Evolutionary conservation across 1,140 invertebrate species (phyloP).

Genomic region (Tenebrio molitor): DNA sequence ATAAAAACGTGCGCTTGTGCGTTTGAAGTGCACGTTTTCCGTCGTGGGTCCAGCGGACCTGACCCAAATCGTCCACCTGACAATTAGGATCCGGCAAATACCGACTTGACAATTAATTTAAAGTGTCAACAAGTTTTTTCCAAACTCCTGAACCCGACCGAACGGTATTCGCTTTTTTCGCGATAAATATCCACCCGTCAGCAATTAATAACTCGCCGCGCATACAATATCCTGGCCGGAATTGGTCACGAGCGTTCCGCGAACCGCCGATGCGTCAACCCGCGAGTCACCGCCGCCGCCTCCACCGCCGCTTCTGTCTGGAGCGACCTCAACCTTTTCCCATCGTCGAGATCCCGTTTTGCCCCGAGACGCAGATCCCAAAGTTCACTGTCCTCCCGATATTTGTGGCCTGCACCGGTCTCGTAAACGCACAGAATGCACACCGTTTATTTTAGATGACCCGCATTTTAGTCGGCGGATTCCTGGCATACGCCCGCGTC

Average conservation of each 20-base stretch:
- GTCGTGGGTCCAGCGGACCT: too few species aligned
- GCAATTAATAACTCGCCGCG: too few species aligned
- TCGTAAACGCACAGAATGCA: conserved; percentile 30
- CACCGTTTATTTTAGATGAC: conserved; percentile 35
- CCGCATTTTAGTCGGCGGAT: conserved; percentile 34
- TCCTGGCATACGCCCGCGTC: background rate
- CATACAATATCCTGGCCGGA: background rate
- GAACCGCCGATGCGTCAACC: background rate
- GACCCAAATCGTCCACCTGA: too few species aligned
- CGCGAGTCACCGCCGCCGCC: too few species aligned
- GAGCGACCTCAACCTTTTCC: conserved; percentile 6
- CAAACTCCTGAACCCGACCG: background rate
- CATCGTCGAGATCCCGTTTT: background rate
- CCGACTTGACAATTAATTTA: too few species aligned
- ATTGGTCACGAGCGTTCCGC: background rate
- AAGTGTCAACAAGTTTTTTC: too few species aligned
- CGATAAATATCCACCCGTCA: too few species aligned
- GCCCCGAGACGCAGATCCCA: conserved; percentile 13
- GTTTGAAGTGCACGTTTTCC: too few species aligned
- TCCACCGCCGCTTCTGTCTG: background rate
- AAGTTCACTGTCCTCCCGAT: conserved; percentile 29
- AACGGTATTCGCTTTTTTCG: background rate
- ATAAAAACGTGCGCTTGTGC: too few species aligned
- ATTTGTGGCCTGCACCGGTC: conserved; percentile 33
- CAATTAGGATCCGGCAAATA: too few species aligned